These are phyloP conservation scores for Diadophis punctatus DNA, from an alignment of 2,113 vertebrate species.

Conservation along the genomic window DNA sequence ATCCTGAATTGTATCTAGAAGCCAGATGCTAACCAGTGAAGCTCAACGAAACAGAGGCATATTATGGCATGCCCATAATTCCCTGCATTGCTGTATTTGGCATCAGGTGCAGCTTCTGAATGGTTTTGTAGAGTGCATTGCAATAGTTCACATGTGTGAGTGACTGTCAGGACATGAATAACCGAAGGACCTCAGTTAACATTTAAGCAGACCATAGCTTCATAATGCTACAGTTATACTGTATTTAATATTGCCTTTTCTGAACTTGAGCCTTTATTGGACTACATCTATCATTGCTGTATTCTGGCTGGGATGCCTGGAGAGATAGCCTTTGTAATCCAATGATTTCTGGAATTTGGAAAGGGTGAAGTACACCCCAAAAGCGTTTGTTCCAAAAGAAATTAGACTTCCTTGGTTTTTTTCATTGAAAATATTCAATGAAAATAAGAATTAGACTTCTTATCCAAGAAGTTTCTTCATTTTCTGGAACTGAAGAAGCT, in stretches of 20 bases:
- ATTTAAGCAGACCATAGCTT: background rate
- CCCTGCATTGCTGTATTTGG: background rate
- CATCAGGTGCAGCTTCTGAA: background rate
- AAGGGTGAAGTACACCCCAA: background rate
- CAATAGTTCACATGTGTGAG: background rate
- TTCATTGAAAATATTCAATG: background rate
- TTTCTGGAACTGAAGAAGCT: background rate
- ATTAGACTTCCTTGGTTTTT: background rate
- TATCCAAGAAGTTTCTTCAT: background rate
- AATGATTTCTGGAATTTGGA: background rate
- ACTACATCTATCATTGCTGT: background rate
- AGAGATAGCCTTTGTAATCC: background rate
- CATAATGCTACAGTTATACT: background rate
- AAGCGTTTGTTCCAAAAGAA: background rate
- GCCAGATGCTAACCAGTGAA: background rate
- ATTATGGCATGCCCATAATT: background rate
- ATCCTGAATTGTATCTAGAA: background rate
- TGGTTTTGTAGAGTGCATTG: background rate
- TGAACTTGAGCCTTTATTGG: background rate
- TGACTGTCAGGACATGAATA: background rate
- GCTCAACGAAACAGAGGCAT: background rate
- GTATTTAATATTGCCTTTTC: background rate
- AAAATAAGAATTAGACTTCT: no score
- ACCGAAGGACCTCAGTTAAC: background rate
- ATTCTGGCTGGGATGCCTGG: background rate